Evolutionary conservation across 2,797 vertebrate species (phyloP).

Genomic region (Euthynnus affinis): DNA sequence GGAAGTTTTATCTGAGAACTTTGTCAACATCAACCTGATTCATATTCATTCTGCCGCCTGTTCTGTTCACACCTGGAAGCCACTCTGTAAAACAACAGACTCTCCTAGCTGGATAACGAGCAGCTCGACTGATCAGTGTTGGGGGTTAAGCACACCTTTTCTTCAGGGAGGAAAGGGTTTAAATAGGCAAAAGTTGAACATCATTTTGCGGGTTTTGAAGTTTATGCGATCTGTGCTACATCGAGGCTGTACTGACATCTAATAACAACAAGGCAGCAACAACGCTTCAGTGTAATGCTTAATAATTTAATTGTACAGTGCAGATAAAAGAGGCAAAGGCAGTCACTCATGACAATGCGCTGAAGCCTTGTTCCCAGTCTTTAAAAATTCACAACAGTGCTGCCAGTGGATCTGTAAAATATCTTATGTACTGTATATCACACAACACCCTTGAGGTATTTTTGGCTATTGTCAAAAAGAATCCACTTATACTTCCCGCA

Average conservation of each 20-base stretch:
- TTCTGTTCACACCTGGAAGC: not conserved
- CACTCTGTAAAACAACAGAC: not conserved
- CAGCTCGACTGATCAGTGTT: slow-evolving; percentile 11
- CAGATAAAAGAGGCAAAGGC: slow-evolving; percentile 5
- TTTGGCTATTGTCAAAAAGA: not conserved
- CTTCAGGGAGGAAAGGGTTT: slow-evolving; percentile 6
- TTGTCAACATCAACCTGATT: slow-evolving; percentile 2
- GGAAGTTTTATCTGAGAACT: not conserved
- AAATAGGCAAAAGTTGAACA: not conserved
- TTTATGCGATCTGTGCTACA: not conserved
- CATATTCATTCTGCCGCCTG: not conserved
- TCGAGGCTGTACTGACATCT: not conserved
- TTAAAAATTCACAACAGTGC: not conserved
- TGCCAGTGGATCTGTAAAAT: not conserved
- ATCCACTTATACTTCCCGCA: not conserved
- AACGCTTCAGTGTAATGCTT: not conserved
- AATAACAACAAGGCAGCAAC: not conserved
- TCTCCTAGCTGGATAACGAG: not conserved
- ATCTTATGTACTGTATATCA: not conserved
- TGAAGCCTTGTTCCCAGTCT: not conserved
- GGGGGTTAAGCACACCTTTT: slow-evolving; percentile 20
- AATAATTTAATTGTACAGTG: not conserved
- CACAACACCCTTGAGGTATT: not conserved
- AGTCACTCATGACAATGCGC: not conserved
- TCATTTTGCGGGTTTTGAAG: not conserved